Percentiles rank a stretch among this genome's conserved stretches.
phyloP scores from a whole-genome alignment of 2,797 vertebrate species.

The Taeniopygia guttata region DNA sequence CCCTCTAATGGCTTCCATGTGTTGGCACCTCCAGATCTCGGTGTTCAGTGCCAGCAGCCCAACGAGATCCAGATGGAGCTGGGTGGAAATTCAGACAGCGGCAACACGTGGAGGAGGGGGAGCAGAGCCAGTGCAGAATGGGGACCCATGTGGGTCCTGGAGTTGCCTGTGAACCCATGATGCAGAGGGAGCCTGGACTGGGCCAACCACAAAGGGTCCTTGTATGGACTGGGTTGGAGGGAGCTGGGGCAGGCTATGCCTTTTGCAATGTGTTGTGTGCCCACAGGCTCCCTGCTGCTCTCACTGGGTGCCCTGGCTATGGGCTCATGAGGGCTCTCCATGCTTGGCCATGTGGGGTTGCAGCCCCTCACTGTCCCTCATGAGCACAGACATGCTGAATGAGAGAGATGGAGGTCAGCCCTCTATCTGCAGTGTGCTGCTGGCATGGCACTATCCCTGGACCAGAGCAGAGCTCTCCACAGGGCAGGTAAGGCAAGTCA shows the following conservation, averaged over 20 bases:
- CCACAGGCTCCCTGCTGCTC: background rate
- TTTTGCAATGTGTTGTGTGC: background rate
- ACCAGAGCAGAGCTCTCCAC: background rate
- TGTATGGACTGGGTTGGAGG: background rate
- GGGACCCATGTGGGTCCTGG: background rate
- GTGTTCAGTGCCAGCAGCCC: background rate
- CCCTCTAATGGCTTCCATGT: conserved; percentile 45
- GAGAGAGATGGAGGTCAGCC: background rate
- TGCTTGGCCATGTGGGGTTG: background rate
- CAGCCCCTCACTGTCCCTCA: background rate
- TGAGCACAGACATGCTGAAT: accelerated
- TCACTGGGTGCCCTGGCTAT: accelerated
- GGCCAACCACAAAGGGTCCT: background rate
- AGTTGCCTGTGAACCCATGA: accelerated
- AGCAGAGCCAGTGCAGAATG: background rate
- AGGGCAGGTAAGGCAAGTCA: background rate
- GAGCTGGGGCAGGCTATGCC: background rate
- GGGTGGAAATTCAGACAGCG: background rate
- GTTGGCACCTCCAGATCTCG: background rate
- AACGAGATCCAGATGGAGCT: conserved; percentile 27
- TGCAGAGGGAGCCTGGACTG: background rate
- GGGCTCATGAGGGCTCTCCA: accelerated
- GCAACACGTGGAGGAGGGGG: accelerated
- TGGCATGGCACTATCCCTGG: background rate
- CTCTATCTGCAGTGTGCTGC: background rate